Conservation (phyloP, 2,888 invertebrate genomes). For the Deilephila porcellus region DNA sequence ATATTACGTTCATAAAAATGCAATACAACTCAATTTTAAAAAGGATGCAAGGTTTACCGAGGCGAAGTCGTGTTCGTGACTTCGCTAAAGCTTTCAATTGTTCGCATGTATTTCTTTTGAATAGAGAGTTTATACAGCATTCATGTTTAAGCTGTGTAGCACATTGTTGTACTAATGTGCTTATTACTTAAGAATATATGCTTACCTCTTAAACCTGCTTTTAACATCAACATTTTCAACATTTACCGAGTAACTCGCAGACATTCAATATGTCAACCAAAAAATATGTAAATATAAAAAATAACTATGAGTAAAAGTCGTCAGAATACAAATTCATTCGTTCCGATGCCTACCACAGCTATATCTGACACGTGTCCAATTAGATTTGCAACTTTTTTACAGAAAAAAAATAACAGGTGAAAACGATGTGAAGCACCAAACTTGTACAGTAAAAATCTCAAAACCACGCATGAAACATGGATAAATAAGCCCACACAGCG, state of each 20-base stretch:
- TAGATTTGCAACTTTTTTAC: slow-evolving; percentile 50
- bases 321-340: slow-evolving; percentile 48
- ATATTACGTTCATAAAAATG: not conserved
- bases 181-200: too few relatives aligned
- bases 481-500: not conserved
- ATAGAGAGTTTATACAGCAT: too few relatives aligned
- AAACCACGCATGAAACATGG: not conserved
- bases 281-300: not conserved
- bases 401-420: slow-evolving; percentile 43
- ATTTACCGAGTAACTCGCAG: too few relatives aligned
- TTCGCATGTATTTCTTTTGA: not conserved
- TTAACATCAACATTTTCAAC: too few relatives aligned
- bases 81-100: not conserved
- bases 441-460: slow-evolving; percentile 30
- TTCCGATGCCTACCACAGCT: slow-evolving; percentile 45
- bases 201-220: too few relatives aligned
- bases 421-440: slow-evolving; percentile 41
- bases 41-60: not conserved
- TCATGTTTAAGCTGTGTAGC: too few relatives aligned
- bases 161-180: too few relatives aligned
- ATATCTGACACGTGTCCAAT: slow-evolving; percentile 57
- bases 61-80: not conserved
- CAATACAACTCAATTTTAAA: not conserved
- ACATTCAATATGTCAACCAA: not conserved
- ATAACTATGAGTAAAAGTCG: slow-evolving; percentile 35